A percentile compares a stretch with the other conserved stretches of the same genome.
Conservation (phyloP, 2,888 invertebrate genomes). For the Cephus nigrinus region DNA sequence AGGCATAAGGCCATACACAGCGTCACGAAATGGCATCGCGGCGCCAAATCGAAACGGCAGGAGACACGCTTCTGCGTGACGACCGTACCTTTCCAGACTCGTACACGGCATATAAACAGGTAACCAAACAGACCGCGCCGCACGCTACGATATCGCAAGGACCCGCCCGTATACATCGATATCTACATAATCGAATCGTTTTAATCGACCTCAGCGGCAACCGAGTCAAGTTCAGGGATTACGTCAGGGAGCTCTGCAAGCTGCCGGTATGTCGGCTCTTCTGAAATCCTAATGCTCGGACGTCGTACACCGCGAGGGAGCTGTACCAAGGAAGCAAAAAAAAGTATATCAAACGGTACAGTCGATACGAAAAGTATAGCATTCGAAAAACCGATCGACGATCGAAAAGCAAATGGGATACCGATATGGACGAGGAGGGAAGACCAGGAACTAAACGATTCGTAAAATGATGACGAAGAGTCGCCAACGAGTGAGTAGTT, state of each 20-base stretch:
- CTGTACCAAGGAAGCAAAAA: too few relatives aligned
- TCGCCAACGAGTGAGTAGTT: not conserved
- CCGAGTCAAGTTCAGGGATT: not conserved
- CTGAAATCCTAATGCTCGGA: not conserved
- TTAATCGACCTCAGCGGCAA: not conserved
- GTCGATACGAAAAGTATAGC: not conserved
- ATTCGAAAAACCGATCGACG: not conserved
- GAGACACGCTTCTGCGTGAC: constrained; percentile 31
- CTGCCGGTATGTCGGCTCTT: not conserved
- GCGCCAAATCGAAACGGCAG: constrained; percentile 8
- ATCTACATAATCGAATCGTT: not conserved
- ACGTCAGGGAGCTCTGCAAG: not conserved
- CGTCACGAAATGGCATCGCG: not conserved
- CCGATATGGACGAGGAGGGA: not conserved
- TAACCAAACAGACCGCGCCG: not conserved
- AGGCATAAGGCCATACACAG: not conserved
- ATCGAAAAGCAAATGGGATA: not conserved
- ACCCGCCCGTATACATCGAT: not conserved
- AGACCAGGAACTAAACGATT: not conserved
- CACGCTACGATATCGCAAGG: not conserved
- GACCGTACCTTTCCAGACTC: constrained; percentile 16
- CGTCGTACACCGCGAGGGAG: not conserved
- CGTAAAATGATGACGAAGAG: not conserved
- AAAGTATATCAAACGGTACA: not conserved
- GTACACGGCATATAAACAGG: not conserved